These are phyloP conservation scores for Dicycla oo DNA, from an alignment of 2,888 invertebrate genomes.

Conservation along the genomic window DNA sequence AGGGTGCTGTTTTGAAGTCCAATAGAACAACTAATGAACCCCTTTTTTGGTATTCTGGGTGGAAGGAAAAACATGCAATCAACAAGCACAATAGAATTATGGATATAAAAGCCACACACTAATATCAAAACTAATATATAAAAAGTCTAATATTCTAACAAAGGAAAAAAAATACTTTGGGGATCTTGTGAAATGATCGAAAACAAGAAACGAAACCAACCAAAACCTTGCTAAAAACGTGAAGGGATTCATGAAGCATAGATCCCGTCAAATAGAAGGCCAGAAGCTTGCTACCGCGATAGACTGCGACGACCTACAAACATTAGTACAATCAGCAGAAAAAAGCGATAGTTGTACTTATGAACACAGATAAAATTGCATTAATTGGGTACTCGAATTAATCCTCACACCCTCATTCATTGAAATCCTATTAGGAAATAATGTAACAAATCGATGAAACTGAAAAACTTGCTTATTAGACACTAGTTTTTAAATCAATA, in stretches of 20 bases:
- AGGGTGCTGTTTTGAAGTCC: background rate
- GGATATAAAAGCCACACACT: background rate
- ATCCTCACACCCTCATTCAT: background rate
- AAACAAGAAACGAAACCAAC: slow-evolving; percentile 11
- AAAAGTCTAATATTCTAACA: background rate
- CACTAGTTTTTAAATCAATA: background rate
- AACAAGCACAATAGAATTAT: background rate
- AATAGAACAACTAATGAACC: background rate
- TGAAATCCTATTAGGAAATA: background rate
- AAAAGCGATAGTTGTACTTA: background rate
- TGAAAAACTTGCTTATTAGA: background rate
- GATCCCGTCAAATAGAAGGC: slow-evolving; percentile 65
- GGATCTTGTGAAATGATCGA: background rate
- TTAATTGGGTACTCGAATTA: background rate
- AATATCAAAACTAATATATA: background rate
- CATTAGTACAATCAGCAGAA: background rate
- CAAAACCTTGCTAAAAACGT: slow-evolving; percentile 47
- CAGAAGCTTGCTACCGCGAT: slow-evolving; percentile 16
- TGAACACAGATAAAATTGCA: background rate
- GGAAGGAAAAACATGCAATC: background rate
- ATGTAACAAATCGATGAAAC: background rate
- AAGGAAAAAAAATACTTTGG: background rate
- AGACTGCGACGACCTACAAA: background rate
- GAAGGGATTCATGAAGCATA: slow-evolving; percentile 66
- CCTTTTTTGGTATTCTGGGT: too few species aligned